These are phyloP conservation scores for Lutjanus erythropterus DNA, from an alignment of 2,113 vertebrate species.

Conservation along the genomic window DNA sequence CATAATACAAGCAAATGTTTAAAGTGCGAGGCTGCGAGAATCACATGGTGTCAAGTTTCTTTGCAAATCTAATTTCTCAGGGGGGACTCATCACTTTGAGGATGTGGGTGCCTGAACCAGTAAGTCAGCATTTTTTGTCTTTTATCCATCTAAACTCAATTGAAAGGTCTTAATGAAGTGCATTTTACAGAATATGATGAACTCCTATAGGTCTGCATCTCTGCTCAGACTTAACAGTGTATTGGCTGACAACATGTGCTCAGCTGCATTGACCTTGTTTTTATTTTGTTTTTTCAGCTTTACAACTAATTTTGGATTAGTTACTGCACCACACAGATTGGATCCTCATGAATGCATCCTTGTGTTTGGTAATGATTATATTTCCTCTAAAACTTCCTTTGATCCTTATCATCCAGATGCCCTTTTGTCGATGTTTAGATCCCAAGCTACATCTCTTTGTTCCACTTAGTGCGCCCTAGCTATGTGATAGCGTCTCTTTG, in stretches of 20 bases:
- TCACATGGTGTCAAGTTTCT: conserved; percentile 69
- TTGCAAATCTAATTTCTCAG: conserved; percentile 73
- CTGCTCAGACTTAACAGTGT: conserved; percentile 27
- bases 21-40: conserved; percentile 55
- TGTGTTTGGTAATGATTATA: conserved; percentile 76
- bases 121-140: conserved; percentile 74
- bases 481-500: conserved; percentile 74
- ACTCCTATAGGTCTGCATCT: conserved; percentile 42
- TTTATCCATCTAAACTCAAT: conserved; percentile 66
- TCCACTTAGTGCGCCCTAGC: conserved; percentile 70
- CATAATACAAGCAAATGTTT: conserved; percentile 65
- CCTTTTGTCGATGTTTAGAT: conserved; percentile 81
- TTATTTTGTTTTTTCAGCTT: conserved; percentile 8
- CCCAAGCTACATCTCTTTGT: conserved; percentile 75
- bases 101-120: conserved; percentile 54
- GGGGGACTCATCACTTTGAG: conserved; percentile 68
- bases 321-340: conserved; percentile 51
- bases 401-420: conserved; percentile 82
- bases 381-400: conserved; percentile 79
- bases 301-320: conserved; percentile 42
- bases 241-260: conserved; percentile 8
- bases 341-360: conserved; percentile 56
- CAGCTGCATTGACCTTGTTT: conserved; percentile 42
- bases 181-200: conserved; percentile 47
- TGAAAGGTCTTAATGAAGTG: conserved; percentile 69